Base-by-base conservation (phyloP, 2,888 invertebrate genomes). In the Hoplodrina ambigua region DNA sequence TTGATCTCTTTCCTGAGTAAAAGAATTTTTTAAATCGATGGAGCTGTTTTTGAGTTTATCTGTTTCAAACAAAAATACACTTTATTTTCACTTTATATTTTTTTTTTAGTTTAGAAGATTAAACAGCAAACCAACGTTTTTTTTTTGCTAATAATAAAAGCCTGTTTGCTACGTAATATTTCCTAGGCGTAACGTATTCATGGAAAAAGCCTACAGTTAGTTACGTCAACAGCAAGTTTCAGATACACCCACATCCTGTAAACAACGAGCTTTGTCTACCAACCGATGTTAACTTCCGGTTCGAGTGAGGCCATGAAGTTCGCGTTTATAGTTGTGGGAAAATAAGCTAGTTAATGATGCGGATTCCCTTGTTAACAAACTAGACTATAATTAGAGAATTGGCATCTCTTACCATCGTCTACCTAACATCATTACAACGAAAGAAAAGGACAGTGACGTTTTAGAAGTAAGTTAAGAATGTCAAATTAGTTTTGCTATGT, bases 181-280 rank as follows among this genome's bases (percentile, higher is more conserved):
- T 44, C 13, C 44, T 19, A 59, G 33, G 19, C 19, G 33, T 56
- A 73, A 61, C 57, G 68, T 78, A 82, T 65, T 72, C 73, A 78
- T 72, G 71, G 69, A 82, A 81, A 81, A 82, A 82, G 75, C 81
- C 72, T 74, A 72, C 60, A 57, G 72, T 74, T 80, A 74, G 79
- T 84, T 76, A 83, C 75, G 83, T 81, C 85, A 80, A 81, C 86
- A 78, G 72, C 72, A 80, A 82, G 86, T 85, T 84, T 74, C 75
- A 80, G 85, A 80, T 84, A 84, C 78, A 80, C 80, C 85, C 81
- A 87, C 87, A 87, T 89, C 88, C 88, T 85, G 88, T 84, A 78
- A 86, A 86, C 89, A 81, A 86, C 85, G 84, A 89, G 89, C 86
- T 87, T 88, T 88, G 88, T 89, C 88, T 89, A 84, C 83, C 74